phyloP scores from a whole-genome alignment of 2,113 vertebrate species.

The Sprattus sprattus region DNA sequence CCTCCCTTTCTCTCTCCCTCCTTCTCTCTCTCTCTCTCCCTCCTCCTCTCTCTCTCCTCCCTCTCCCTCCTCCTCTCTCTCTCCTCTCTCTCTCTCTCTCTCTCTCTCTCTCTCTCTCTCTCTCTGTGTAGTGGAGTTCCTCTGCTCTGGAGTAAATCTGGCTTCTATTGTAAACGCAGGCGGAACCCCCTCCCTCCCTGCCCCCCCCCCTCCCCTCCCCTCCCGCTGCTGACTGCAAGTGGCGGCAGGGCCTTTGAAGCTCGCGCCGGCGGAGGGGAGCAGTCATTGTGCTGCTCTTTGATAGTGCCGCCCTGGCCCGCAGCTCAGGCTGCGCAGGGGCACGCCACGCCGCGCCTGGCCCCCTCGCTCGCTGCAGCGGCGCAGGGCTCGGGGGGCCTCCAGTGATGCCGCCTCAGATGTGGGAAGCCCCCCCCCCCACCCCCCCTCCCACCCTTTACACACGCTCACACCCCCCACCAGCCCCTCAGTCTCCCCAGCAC shows the following conservation, averaged over 20 bases:
- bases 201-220: slow-evolving; percentile 19
- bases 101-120: background rate
- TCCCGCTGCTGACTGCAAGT: slow-evolving; percentile 70
- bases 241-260: slow-evolving; percentile 83
- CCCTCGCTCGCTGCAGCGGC: slow-evolving; percentile 50
- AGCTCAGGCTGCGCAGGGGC: slow-evolving; percentile 69
- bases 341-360: slow-evolving; percentile 61
- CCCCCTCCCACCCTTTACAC: slow-evolving; percentile 32
- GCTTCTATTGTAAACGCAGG: slow-evolving; percentile 50
- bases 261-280: slow-evolving; percentile 78
- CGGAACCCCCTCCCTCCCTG: slow-evolving; percentile 22
- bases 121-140: slow-evolving; percentile 42
- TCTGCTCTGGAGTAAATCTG: slow-evolving; percentile 45
- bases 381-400: slow-evolving; percentile 65
- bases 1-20: no score
- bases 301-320: slow-evolving; percentile 73
- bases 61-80: background rate
- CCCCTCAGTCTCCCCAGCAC: slow-evolving; percentile 73
- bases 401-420: slow-evolving; percentile 84
- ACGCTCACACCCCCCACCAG: background rate
- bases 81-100: background rate
- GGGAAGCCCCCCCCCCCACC: slow-evolving; percentile 66
- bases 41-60: background rate
- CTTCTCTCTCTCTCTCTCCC: background rate
- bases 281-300: slow-evolving; percentile 83